Conservation (phyloP, 2,797 vertebrate genomes). For the Chiroxiphia lanceolata region DNA sequence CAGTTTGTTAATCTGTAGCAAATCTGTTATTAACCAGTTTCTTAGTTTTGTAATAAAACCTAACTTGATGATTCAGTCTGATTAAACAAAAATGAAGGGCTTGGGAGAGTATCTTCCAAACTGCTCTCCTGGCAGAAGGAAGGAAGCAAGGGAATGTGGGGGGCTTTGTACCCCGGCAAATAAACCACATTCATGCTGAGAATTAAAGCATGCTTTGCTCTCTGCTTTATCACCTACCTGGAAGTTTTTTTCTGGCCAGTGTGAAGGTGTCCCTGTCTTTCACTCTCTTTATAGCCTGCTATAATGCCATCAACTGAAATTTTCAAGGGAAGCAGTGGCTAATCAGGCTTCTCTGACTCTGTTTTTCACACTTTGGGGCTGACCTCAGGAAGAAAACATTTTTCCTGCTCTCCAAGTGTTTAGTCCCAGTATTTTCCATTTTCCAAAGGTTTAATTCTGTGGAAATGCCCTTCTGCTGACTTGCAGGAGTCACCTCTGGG, state of each 20-base stretch:
- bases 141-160: not conserved
- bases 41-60: not conserved
- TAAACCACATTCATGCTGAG: not conserved
- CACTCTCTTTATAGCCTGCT: not conserved
- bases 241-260: not conserved
- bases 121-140: not conserved
- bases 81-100: not conserved
- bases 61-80: not conserved
- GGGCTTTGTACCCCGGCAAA: fast-evolving
- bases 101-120: not conserved
- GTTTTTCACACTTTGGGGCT: not conserved
- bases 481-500: not conserved
- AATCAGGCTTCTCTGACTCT: not conserved
- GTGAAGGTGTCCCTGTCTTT: not conserved
- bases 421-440: not conserved
- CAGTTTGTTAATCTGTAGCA: not conserved
- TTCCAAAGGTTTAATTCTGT: not conserved
- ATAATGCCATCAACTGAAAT: not conserved
- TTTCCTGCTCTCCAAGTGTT: not conserved
- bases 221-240: not conserved
- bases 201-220: not conserved
- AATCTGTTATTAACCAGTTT: not conserved
- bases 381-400: not conserved
- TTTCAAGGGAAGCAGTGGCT: not conserved
- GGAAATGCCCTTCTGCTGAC: not conserved